Percentiles rank a stretch among this genome's conserved stretches.
Evolutionary conservation across 1,140 invertebrate genomes (phyloP).

Genomic region (Drosophila nasuta): DNA sequence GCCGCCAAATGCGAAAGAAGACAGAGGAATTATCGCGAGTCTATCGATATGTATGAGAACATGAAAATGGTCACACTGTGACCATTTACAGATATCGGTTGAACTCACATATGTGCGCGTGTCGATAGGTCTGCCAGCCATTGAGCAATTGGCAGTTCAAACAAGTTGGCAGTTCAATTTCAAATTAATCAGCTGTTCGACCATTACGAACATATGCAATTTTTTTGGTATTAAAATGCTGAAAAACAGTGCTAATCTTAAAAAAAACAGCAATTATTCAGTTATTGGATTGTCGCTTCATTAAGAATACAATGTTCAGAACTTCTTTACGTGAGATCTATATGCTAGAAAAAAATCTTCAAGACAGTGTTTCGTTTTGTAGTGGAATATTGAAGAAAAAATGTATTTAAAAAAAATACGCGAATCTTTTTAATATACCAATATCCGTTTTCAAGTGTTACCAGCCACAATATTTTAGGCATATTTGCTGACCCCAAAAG

Average conservation of each 20-base stretch:
- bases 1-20: slow-evolving; percentile 47
- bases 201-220: too few relatives aligned
- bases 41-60: slow-evolving; percentile 28
- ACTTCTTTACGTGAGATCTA: too few relatives aligned
- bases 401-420: neutral
- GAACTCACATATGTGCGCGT: neutral
- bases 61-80: slow-evolving; percentile 25
- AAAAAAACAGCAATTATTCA: too few relatives aligned
- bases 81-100: slow-evolving; percentile 6
- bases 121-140: neutral
- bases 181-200: neutral
- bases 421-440: neutral
- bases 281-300: too few relatives aligned
- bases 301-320: too few relatives aligned
- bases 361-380: neutral
- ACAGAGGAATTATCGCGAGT: slow-evolving; percentile 13
- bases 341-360: too few relatives aligned
- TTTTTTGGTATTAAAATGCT: too few relatives aligned
- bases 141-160: neutral
- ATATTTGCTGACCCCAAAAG: neutral
- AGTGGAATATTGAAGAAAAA: neutral
- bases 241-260: too few relatives aligned
- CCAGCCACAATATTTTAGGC: neutral
- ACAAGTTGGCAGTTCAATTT: slow-evolving; percentile 11
- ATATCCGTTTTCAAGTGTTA: neutral